Conservation (phyloP, 2,797 vertebrate genomes). For the Chaetodon trifasciatus region DNA sequence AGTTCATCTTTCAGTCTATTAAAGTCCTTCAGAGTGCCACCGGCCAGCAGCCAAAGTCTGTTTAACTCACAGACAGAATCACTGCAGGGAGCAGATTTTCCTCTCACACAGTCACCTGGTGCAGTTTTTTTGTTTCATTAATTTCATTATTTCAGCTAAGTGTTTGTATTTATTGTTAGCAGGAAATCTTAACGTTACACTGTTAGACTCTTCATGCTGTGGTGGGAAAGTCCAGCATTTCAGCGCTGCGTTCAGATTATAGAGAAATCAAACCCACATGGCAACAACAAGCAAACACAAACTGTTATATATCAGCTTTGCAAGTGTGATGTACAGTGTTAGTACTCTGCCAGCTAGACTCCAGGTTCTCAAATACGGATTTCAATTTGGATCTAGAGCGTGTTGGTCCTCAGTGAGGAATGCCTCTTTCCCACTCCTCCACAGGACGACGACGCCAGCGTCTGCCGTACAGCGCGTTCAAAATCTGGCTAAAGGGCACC, state of each 20-base stretch:
- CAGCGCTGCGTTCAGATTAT: background rate
- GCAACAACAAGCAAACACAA: background rate
- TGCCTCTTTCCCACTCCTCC: background rate
- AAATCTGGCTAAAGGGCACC: conserved; percentile 22
- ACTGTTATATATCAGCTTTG: background rate
- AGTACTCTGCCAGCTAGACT: background rate
- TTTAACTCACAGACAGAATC: too few relatives aligned
- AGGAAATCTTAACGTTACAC: background rate
- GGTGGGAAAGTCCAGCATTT: background rate
- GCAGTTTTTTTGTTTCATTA: too few relatives aligned
- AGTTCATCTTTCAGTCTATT: too few relatives aligned
- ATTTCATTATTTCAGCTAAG: too few relatives aligned
- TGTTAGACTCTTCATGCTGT: background rate
- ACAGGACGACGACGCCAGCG: conserved; percentile 2
- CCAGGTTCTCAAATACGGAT: background rate
- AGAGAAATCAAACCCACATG: background rate
- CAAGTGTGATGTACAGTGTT: background rate
- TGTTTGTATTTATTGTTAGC: too few relatives aligned
- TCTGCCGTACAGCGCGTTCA: background rate
- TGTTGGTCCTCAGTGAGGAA: background rate
- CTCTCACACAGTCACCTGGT: too few relatives aligned
- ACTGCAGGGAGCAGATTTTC: too few relatives aligned
- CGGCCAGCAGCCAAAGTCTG: too few relatives aligned
- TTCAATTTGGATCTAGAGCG: background rate
- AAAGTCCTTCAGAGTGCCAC: too few relatives aligned